Conservation (phyloP, 2,797 vertebrate species). For the Enteromius radiatus region DNA sequence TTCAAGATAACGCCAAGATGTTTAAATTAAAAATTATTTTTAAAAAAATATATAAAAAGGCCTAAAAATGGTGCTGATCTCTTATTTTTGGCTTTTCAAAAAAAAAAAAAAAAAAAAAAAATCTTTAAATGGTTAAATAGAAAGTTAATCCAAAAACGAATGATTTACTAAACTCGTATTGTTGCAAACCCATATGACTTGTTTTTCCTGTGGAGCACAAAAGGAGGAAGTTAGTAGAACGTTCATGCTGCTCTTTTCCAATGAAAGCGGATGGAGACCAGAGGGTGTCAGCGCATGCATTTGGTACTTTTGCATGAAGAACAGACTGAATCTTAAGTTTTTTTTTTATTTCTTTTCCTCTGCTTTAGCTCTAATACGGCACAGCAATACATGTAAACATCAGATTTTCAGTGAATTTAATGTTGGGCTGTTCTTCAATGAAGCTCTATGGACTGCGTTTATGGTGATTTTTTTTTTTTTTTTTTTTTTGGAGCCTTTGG, state of each 20-base stretch:
- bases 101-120: not conserved
- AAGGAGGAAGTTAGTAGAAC: not conserved
- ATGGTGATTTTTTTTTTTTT: not conserved
- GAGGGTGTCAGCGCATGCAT: not conserved
- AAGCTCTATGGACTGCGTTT: not conserved
- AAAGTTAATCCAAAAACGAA: not conserved
- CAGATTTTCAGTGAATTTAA: not conserved
- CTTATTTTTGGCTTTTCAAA: not conserved
- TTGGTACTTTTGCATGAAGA: not conserved
- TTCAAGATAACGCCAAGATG: not conserved
- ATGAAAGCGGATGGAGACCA: not conserved
- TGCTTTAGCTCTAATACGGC: not conserved
- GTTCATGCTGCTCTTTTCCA: slow-evolving; percentile 9
- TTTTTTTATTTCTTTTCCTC: not conserved
- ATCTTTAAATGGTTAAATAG: not conserved
- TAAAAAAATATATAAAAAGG: not conserved
- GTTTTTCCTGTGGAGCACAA: not conserved
- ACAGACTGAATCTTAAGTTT: not conserved
- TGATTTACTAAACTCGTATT: not conserved
- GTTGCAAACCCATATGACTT: not conserved
- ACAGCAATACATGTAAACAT: not conserved
- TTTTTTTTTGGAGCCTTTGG: not conserved
- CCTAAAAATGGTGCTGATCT: slow-evolving; percentile 20
- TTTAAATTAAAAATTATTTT: not conserved
- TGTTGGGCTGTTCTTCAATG: not conserved